Conservation (phyloP, 2,113 vertebrate genomes). For the Charina bottae region DNA sequence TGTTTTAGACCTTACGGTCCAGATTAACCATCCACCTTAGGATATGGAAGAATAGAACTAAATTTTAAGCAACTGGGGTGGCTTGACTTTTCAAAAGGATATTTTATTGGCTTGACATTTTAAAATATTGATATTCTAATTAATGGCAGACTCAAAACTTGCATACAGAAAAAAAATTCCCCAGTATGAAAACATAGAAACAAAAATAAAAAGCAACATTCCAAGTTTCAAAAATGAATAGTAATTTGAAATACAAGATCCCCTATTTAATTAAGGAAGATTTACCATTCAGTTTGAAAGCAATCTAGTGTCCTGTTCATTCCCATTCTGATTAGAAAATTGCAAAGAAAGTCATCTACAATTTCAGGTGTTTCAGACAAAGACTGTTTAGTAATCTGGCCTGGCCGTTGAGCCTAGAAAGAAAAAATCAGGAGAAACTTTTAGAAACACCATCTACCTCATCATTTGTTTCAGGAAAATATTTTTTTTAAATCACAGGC, state of each 20-base stretch:
- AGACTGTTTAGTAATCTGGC: conserved; percentile 45
- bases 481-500: not conserved
- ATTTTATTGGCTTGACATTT: not conserved
- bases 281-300: conserved; percentile 92
- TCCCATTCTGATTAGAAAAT: conserved; percentile 85
- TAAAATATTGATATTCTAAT: not conserved
- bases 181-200: not conserved
- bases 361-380: conserved; percentile 68
- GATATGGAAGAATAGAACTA: not conserved
- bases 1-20: not conserved
- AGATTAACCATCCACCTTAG: not conserved
- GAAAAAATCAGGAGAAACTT: conserved; percentile 44
- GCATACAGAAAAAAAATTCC: not conserved
- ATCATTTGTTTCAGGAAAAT: not conserved
- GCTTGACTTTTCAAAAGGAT: not conserved
- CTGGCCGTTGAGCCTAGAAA: conserved; percentile 68
- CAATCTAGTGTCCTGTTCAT: conserved; percentile 89
- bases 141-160: not conserved
- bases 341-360: conserved; percentile 86
- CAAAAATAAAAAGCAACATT: not conserved
- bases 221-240: not conserved
- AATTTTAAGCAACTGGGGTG: not conserved
- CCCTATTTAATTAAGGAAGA: conserved; percentile 7
- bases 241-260: not conserved
- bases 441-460: conserved; percentile 10